A percentile compares a stretch with the other conserved stretches of the same genome.
Evolutionary conservation across 2,113 vertebrate genomes (phyloP).

Genomic region (Syngnathoides biaculeatus): DNA sequence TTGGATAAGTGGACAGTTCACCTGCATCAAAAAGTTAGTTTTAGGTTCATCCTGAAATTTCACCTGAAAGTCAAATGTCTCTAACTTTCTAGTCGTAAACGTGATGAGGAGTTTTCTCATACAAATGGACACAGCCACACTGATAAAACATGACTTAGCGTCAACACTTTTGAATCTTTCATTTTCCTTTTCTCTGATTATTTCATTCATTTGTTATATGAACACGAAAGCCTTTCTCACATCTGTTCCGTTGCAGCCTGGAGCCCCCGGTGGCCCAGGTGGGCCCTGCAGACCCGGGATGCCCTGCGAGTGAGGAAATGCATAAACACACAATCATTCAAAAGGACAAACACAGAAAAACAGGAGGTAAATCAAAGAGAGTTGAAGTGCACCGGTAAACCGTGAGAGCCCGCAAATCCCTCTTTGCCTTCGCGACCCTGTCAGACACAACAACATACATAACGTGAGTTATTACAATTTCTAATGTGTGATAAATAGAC

Average conservation of each 20-base stretch:
- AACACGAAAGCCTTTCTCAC: slow-evolving; percentile 32
- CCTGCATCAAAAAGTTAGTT: no score
- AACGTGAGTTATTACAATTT: neutral
- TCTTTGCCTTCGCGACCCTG: slow-evolving; percentile 57
- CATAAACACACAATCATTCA: neutral
- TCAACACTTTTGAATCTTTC: neutral
- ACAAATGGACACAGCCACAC: neutral
- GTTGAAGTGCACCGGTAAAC: slow-evolving; percentile 48
- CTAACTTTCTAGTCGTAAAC: neutral
- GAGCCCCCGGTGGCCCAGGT: slow-evolving; percentile 34
- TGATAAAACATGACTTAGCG: neutral
- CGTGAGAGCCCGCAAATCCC: slow-evolving; percentile 55
- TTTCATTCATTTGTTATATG: neutral
- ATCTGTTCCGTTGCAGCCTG: slow-evolving; percentile 62
- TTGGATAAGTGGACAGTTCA: no score
- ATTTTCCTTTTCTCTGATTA: neutral
- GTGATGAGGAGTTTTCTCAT: no score
- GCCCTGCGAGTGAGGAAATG: slow-evolving; percentile 42
- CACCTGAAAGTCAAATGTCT: neutral
- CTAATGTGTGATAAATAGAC: neutral
- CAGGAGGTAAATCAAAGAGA: neutral
- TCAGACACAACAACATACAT: neutral
- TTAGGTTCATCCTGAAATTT: no score
- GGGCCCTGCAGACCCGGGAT: slow-evolving; percentile 56
- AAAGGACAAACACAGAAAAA: neutral